These are phyloP conservation scores for Falcaria lacertinaria DNA, from an alignment of 2,888 invertebrate species.

Conservation along the genomic window DNA sequence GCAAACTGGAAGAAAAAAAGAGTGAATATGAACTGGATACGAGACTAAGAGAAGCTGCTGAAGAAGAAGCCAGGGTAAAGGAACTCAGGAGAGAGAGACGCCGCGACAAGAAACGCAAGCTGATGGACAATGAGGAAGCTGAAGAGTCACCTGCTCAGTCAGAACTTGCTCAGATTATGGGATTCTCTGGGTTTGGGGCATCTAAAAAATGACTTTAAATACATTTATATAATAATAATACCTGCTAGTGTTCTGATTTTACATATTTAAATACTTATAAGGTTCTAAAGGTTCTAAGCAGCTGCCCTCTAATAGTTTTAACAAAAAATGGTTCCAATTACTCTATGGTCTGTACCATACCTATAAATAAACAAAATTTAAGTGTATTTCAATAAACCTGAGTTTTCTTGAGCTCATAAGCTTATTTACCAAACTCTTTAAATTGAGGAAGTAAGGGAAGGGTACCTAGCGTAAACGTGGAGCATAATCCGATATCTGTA, in stretches of 20 bases:
- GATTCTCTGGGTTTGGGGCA: conserved; percentile 95
- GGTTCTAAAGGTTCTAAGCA: too few species aligned
- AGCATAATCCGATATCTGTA: too few species aligned
- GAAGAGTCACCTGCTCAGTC: conserved; percentile 77
- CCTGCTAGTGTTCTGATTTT: conserved; percentile 4
- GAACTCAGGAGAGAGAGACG: conserved; percentile 92
- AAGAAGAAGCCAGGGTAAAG: conserved; percentile 96
- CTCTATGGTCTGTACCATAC: too few species aligned
- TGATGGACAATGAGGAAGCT: conserved; percentile 81
- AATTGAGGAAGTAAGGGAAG: too few species aligned
- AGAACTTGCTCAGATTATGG: conserved; percentile 95
- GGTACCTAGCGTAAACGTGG: too few species aligned
- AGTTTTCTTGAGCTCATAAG: too few species aligned
- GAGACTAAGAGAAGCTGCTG: conserved; percentile 93
- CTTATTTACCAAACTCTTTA: too few species aligned
- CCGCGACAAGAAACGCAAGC: conserved; percentile 92
- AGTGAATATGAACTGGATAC: conserved; percentile 97
- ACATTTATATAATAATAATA: not conserved
- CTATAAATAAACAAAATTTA: too few species aligned
- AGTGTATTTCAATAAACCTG: too few species aligned
- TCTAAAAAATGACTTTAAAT: conserved; percentile 81
- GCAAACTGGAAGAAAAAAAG: conserved; percentile 96
- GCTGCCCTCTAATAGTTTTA: too few species aligned
- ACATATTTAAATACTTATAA: too few species aligned
- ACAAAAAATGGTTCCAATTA: too few species aligned